phyloP scores from a whole-genome alignment of 2,888 invertebrate genomes.

The Cheilosia soror region DNA sequence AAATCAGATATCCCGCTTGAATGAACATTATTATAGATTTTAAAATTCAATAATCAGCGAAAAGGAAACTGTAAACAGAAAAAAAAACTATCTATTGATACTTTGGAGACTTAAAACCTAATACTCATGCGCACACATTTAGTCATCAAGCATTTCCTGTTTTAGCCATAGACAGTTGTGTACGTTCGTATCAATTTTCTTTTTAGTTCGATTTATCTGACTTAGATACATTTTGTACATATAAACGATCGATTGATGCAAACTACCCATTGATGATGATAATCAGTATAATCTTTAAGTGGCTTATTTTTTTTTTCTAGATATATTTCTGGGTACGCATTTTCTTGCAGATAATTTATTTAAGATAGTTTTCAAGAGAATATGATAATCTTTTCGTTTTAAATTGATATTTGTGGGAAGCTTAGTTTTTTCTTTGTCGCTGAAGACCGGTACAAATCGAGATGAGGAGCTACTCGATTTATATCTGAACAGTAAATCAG shows the following conservation, averaged over 20 bases:
- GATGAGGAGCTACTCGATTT: conserved; percentile 20
- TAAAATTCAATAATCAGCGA: conserved; percentile 43
- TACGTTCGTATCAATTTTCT: conserved; percentile 46
- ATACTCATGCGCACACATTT: conserved; percentile 22
- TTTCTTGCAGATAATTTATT: conserved; percentile 57
- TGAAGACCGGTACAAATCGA: background rate
- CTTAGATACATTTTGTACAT: conserved; percentile 52
- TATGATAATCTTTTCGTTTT: conserved; percentile 63
- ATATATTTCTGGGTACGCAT: conserved; percentile 37
- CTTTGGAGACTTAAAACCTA: conserved; percentile 18
- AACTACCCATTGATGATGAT: conserved; percentile 55
- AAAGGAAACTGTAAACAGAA: conserved; percentile 25
- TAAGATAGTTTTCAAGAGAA: conserved; percentile 43
- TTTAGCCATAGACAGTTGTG: conserved; percentile 19
- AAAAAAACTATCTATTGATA: background rate
- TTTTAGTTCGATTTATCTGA: conserved; percentile 52
- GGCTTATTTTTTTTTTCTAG: conserved; percentile 15
- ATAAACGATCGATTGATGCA: conserved; percentile 63
- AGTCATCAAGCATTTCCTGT: conserved; percentile 45
- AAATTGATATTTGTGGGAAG: conserved; percentile 65
- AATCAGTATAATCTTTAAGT: conserved; percentile 64
- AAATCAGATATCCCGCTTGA: conserved; percentile 32
- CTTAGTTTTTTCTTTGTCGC: conserved; percentile 1
- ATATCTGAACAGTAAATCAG: conserved; percentile 18
- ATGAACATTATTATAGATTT: conserved; percentile 24